Evolutionary conservation across 1,140 invertebrate species (phyloP).

Genomic region (Lutraria rhynchaena): DNA sequence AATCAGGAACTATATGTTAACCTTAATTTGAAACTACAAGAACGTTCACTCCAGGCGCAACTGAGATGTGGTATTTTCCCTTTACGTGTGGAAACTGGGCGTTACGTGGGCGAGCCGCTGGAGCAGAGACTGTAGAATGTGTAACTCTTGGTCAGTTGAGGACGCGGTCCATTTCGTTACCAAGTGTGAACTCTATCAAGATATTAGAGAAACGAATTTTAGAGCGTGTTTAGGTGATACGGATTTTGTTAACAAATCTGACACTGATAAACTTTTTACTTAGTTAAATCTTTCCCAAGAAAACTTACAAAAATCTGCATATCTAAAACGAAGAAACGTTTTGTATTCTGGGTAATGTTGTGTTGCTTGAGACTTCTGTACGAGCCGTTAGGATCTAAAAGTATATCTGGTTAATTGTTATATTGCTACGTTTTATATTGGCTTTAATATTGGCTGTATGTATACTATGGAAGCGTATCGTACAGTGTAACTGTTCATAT

Average conservation of each 20-base stretch:
- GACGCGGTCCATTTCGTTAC: background rate
- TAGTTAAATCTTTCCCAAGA: too few species aligned
- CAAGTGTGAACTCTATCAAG: background rate
- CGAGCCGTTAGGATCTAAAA: too few species aligned
- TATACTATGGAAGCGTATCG: too few species aligned
- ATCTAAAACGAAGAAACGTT: too few species aligned
- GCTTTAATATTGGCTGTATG: too few species aligned
- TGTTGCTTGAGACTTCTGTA: too few species aligned
- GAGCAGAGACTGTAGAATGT: conserved; percentile 24
- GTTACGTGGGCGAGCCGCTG: background rate
- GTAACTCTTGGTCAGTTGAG: background rate
- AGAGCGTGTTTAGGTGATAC: background rate
- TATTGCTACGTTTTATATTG: too few species aligned
- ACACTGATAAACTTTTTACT: conserved; percentile 3
- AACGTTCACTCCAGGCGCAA: conserved; percentile 5
- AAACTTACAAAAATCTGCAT: too few species aligned
- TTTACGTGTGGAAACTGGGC: conserved; percentile 6
- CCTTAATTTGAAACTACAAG: background rate
- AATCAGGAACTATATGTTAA: background rate
- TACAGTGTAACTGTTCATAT: too few species aligned
- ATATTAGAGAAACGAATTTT: background rate
- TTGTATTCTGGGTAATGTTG: too few species aligned
- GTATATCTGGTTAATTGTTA: too few species aligned
- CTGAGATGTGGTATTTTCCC: conserved; percentile 16
- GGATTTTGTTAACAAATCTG: background rate